These are phyloP conservation scores for Tenthredo amoena DNA, from an alignment of 2,888 invertebrate genomes.

Conservation along the genomic window DNA sequence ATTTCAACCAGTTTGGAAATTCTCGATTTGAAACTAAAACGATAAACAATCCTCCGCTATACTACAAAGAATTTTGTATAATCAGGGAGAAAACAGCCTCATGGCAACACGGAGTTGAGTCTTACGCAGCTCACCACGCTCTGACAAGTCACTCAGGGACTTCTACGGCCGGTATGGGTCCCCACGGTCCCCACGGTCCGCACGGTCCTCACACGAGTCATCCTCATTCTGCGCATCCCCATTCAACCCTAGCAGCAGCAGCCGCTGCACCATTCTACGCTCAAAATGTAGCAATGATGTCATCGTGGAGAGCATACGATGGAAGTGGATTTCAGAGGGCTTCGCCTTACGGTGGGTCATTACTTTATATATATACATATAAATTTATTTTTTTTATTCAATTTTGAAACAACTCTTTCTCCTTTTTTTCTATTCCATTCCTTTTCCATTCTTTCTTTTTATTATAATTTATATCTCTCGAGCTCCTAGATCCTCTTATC, in stretches of 20 bases:
- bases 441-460: not conserved
- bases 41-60: not conserved
- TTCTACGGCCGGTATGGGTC: conserved; percentile 72
- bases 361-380: not conserved
- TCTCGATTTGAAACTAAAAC: not conserved
- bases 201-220: conserved; percentile 70
- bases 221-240: conserved; percentile 80
- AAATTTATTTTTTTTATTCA: not conserved
- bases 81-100: conserved; percentile 75
- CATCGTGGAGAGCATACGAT: conserved; percentile 89
- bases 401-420: not conserved
- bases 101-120: conserved; percentile 77
- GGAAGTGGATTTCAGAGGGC: conserved; percentile 88
- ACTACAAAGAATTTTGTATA: not conserved
- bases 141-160: conserved; percentile 73
- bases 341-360: conserved; percentile 86
- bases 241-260: conserved; percentile 79
- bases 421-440: not conserved
- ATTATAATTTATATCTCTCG: conserved; percentile 16
- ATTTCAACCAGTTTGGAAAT: not conserved
- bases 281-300: conserved; percentile 90
- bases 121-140: conserved; percentile 74
- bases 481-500: conserved; percentile 27
- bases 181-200: conserved; percentile 67
- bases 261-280: conserved; percentile 86